phyloP scores from a whole-genome alignment of 2,888 invertebrate species.

The Drosophila suboccidentalis region DNA sequence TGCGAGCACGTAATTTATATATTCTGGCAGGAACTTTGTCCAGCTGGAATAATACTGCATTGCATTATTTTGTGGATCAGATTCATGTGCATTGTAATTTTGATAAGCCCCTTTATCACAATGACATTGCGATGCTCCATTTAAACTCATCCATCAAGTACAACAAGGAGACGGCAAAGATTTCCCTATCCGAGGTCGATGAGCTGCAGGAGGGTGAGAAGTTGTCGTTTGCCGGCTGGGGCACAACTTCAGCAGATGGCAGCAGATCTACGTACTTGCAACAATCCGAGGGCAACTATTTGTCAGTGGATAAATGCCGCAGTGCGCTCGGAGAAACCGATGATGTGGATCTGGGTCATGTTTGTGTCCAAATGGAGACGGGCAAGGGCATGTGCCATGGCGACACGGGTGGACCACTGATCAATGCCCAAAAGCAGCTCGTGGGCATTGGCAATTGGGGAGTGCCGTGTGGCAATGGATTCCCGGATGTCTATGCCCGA shows the following conservation, averaged over 20 bases:
- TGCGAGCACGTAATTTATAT: slow-evolving; percentile 48
- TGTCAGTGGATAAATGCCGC: slow-evolving; percentile 86
- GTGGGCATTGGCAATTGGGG: slow-evolving; percentile 82
- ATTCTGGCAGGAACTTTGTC: slow-evolving; percentile 67
- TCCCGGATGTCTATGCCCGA: slow-evolving; percentile 79
- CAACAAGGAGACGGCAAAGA: slow-evolving; percentile 86
- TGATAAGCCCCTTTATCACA: slow-evolving; percentile 76
- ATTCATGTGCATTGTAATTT: slow-evolving; percentile 72
- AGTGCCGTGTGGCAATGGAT: slow-evolving; percentile 76
- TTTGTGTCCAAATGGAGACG: slow-evolving; percentile 87
- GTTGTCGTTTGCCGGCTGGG: slow-evolving; percentile 88
- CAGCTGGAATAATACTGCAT: slow-evolving; percentile 54
- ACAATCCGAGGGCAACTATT: slow-evolving; percentile 86
- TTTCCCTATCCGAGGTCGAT: slow-evolving; percentile 86
- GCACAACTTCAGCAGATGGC: slow-evolving; percentile 85
- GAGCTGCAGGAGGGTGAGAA: slow-evolving; percentile 85
- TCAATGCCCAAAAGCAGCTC: slow-evolving; percentile 60
- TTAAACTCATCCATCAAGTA: slow-evolving; percentile 86
- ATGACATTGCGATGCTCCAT: slow-evolving; percentile 90
- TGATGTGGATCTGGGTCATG: slow-evolving; percentile 87
- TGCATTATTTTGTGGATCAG: slow-evolving; percentile 47
- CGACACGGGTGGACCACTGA: slow-evolving; percentile 78
- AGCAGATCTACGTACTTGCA: slow-evolving; percentile 87
- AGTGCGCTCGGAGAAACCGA: slow-evolving; percentile 85
- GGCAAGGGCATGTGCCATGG: slow-evolving; percentile 86